phyloP scores from a whole-genome alignment of 2,888 invertebrate species.

The Callyntrura guangdongensis region DNA sequence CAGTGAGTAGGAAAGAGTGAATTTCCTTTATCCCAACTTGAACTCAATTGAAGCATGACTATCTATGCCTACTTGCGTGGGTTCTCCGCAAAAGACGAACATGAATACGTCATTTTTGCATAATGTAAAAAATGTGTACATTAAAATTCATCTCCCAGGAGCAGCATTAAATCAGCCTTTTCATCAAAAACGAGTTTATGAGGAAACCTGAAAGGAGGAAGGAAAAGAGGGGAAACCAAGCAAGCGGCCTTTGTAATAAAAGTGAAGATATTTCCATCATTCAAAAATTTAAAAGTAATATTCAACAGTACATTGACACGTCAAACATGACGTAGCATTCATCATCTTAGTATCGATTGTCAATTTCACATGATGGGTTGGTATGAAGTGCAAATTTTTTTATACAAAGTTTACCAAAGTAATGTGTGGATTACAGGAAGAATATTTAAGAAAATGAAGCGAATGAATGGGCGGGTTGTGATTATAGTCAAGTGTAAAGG shows the following conservation, averaged over 20 bases:
- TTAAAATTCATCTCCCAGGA: constrained; percentile 67
- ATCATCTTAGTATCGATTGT: not conserved
- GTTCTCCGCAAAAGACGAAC: not conserved
- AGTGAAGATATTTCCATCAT: not conserved
- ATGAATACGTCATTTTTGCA: constrained; percentile 53
- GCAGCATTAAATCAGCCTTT: constrained; percentile 50
- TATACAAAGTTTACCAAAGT: not conserved
- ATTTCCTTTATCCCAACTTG: constrained; percentile 14
- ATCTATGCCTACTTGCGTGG: too few species aligned
- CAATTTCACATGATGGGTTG: not conserved
- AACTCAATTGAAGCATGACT: constrained; percentile 35
- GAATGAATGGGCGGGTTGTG: constrained; percentile 36
- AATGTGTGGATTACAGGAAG: not conserved
- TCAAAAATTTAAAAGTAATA: constrained; percentile 7
- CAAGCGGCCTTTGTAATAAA: not conserved
- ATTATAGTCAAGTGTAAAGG: constrained; percentile 33
- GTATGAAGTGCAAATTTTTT: not conserved
- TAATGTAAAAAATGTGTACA: constrained; percentile 60
- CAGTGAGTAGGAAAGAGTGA: not conserved
- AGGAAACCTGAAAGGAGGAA: not conserved
- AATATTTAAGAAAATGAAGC: not conserved
- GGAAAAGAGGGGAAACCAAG: not conserved
- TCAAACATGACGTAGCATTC: too few species aligned
- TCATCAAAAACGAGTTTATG: constrained; percentile 49
- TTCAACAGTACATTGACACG: constrained; percentile 14